A percentile compares a stretch with the other conserved stretches of the same genome.
Conservation (phyloP, 2,797 vertebrate species). For the Argyrosomus regius region DNA sequence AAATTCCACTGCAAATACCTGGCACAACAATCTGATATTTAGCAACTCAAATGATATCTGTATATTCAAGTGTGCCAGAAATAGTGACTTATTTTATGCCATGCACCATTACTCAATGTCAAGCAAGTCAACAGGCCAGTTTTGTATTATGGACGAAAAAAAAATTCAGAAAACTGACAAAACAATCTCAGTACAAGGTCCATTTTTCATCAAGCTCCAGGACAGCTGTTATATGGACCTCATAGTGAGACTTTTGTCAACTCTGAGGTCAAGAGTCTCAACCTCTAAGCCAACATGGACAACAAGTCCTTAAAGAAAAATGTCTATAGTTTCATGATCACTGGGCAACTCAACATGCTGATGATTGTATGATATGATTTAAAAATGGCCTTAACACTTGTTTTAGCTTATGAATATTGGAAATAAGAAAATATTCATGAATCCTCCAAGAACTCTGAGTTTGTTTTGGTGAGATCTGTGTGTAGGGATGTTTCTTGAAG, state of each 20-base stretch:
- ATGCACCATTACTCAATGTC: background rate
- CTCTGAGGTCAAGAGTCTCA: background rate
- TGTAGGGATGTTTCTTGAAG: background rate
- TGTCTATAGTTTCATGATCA: too few relatives aligned
- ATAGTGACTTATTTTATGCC: slow-evolving; percentile 18
- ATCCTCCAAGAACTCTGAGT: background rate
- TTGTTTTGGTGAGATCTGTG: background rate
- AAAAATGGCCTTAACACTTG: background rate
- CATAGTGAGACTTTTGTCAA: background rate
- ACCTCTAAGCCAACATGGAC: background rate
- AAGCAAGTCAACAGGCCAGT: background rate
- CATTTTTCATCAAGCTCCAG: too few relatives aligned
- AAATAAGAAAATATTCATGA: background rate
- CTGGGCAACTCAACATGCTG: background rate
- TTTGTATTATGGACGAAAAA: background rate
- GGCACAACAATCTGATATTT: background rate
- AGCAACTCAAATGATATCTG: slow-evolving; percentile 6
- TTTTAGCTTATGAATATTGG: background rate
- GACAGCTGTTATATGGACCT: too few relatives aligned
- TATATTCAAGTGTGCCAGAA: slow-evolving; percentile 1
- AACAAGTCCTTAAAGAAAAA: background rate
- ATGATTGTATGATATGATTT: background rate
- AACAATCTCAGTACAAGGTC: too few relatives aligned
- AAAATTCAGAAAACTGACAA: background rate
- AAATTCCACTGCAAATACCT: background rate